These are phyloP conservation scores for Salvator merianae DNA, from an alignment of 2,113 vertebrate genomes.

Conservation along the genomic window DNA sequence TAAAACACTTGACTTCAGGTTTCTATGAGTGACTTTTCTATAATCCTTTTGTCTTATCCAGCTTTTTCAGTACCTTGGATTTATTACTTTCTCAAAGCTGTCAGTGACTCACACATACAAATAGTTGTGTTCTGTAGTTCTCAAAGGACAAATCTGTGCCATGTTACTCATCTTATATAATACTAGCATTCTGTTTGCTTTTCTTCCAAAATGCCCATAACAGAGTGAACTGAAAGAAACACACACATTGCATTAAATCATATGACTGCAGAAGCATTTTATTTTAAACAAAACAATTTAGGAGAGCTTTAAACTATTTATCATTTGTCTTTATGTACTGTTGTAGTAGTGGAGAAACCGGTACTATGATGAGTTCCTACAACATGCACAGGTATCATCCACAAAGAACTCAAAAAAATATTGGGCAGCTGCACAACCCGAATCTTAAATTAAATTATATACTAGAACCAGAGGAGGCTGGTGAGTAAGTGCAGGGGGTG, in stretches of 20 bases:
- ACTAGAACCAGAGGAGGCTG: no score
- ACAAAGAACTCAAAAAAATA: no score
- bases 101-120: constrained; percentile 39
- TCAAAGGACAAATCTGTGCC: neutral
- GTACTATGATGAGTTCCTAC: no score
- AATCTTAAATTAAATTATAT: no score
- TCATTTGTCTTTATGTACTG: no score
- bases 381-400: no score
- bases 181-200: neutral
- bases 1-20: constrained; percentile 3
- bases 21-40: constrained; percentile 47
- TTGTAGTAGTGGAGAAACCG: no score
- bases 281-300: neutral
- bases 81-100: constrained; percentile 33
- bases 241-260: neutral
- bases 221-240: neutral
- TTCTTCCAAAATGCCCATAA: neutral
- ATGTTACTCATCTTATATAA: constrained; percentile 22
- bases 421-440: no score
- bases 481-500: no score
- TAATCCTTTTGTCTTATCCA: constrained; percentile 44
- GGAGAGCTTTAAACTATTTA: neutral
- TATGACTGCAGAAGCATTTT: no score
- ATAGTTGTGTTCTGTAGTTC: constrained; percentile 16
- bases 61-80: constrained; percentile 15